Base-by-base conservation (phyloP, 2,888 invertebrate genomes). In the Pyrocoelia pectoralis region DNA sequence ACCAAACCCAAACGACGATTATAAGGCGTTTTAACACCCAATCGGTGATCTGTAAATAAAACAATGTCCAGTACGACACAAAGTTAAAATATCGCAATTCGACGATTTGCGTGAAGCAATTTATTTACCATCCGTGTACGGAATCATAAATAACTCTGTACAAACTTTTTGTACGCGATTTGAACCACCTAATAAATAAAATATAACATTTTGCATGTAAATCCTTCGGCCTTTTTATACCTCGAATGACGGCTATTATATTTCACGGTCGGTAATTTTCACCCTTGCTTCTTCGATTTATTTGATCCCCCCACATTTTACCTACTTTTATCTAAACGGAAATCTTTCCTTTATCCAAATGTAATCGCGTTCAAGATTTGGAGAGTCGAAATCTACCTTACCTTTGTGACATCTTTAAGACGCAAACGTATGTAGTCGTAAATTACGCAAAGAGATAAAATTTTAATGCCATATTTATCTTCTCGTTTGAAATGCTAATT, bases 221-320 rank as follows among this genome's bases (percentile, higher is more conserved):
- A 49, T 49, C 49, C 49, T 18, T 17, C 24, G 19, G 49, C 14
- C 49, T 19, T 49, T 43, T 49, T 19, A 49, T 18, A 49, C 18
- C 15, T 43, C 41, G 12, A 43, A 43, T 49, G 49, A 49, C 12
- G 24, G 49, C 49, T 49, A 49, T 49, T 24, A 49, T 19, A 49
- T 49, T 49, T 49, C 49, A 49, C 49, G 49, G 18, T 49, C 18
- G 49, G 24, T 24, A 49, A 18, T 49, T 49, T 49, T 49, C 49
- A 49, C 49, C 18, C 49, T 24, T 24, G 18, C 24, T n/a, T 19
- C n/a, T 49, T 49, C 49, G 41, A 43, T 43, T 43, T 49, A 19
- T 49, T 49, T 24, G 49, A 24, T 49, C 49, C 18, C 3, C 18
- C 8, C 18, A 12, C 12, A 12, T 49, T 49, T 49, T 19, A 49